Conservation (phyloP, 2,113 vertebrate species). For the Silurus glanis region DNA sequence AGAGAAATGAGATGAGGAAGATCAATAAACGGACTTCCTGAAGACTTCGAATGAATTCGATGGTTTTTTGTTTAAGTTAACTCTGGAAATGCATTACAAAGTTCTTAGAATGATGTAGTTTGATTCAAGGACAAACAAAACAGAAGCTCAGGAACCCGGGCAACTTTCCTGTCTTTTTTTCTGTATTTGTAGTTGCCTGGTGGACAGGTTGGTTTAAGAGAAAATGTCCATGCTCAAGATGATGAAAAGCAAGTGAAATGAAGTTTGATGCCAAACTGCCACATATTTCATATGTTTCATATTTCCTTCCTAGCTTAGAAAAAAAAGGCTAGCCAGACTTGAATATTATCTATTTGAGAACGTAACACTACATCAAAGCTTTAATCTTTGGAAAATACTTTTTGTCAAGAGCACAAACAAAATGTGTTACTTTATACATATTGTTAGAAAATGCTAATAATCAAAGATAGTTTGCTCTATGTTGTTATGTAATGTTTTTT, state of each 20-base stretch:
- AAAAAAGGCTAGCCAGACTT: neutral
- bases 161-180: neutral
- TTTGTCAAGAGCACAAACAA: neutral
- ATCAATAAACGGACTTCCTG: slow-evolving; percentile 32
- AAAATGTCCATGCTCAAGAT: neutral
- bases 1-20: slow-evolving; percentile 15
- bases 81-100: neutral
- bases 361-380: neutral
- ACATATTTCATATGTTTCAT: neutral
- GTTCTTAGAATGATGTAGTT: neutral
- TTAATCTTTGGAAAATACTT: neutral
- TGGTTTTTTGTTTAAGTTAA: neutral
- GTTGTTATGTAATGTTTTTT: neutral
- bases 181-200: neutral
- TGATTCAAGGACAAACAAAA: neutral
- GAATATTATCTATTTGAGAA: neutral
- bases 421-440: neutral
- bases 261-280: neutral
- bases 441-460: neutral
- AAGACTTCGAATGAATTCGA: neutral
- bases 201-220: neutral
- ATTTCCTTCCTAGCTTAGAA: neutral
- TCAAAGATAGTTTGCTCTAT: neutral
- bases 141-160: neutral
- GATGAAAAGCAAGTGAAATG: neutral